Conservation (phyloP, 1,140 invertebrate species). For the Drosophila watanabei region DNA sequence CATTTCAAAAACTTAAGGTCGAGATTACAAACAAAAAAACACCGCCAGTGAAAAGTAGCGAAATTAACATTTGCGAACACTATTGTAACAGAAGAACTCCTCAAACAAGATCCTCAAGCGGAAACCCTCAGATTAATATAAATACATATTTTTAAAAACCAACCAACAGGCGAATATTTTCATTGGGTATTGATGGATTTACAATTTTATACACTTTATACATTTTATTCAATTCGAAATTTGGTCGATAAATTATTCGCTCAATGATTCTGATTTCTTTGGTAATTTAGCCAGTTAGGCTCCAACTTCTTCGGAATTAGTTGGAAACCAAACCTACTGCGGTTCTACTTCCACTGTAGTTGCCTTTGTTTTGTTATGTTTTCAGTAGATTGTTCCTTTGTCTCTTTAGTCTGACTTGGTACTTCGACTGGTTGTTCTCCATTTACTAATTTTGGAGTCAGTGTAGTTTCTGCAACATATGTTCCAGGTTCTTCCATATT, state of each 20-base stretch:
- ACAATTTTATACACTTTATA: too few relatives aligned
- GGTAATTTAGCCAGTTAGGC: neutral
- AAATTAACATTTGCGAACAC: conserved; percentile 66
- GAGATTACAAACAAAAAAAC: conserved; percentile 11
- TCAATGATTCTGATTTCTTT: neutral
- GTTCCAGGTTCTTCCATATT: neutral
- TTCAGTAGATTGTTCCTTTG: too few relatives aligned
- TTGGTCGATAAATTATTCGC: neutral
- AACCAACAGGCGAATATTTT: conserved; percentile 17
- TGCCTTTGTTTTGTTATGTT: too few relatives aligned
- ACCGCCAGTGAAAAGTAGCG: conserved; percentile 35
- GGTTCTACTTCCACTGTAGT: too few relatives aligned
- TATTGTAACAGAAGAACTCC: conserved; percentile 64
- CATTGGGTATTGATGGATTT: neutral
- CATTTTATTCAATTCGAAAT: neutral
- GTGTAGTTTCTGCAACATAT: too few relatives aligned
- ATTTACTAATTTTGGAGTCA: too few relatives aligned
- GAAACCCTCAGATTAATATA: conserved; percentile 50
- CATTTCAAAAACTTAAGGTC: conserved; percentile 50
- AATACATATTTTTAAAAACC: conserved; percentile 77
- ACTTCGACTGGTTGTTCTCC: too few relatives aligned
- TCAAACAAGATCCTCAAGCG: conserved; percentile 27
- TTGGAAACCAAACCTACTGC: too few relatives aligned
- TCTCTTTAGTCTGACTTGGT: too few relatives aligned
- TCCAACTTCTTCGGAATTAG: neutral